A percentile compares a stretch with the other conserved stretches of the same genome.
These are phyloP conservation scores for Cyclura pinguis DNA, from an alignment of 2,797 vertebrate species.

Conservation along the genomic window DNA sequence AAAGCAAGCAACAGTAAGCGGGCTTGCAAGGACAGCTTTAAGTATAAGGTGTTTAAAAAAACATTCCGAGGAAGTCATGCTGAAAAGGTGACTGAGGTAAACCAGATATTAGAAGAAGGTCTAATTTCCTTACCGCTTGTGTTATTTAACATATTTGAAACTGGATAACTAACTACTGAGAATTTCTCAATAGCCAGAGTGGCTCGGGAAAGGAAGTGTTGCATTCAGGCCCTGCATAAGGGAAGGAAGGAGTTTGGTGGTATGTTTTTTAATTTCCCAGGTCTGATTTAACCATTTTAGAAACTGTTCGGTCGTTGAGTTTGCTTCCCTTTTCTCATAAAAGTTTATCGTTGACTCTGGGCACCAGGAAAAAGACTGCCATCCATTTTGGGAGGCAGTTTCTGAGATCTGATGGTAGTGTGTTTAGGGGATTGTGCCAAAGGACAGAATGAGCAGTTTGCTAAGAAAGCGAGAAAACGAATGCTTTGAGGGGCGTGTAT, in stretches of 20 bases:
- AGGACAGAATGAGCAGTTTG: neutral
- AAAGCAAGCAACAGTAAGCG: neutral
- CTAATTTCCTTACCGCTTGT: too few relatives aligned
- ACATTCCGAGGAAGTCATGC: neutral
- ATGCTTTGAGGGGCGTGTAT: neutral
- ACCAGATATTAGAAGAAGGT: neutral
- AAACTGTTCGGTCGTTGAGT: neutral
- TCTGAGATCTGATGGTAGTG: neutral
- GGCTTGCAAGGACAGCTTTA: neutral
- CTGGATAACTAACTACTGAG: neutral
- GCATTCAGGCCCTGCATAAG: neutral
- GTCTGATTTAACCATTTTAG: neutral
- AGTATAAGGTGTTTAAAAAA: neutral
- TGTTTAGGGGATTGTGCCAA: neutral
- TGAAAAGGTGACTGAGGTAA: neutral
- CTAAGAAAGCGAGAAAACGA: neutral
- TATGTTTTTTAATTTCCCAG: neutral
- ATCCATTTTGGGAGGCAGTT: neutral
- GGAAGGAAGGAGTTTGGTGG: neutral
- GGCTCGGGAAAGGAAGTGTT: neutral
- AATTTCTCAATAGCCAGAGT: neutral
- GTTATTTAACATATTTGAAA: neutral
- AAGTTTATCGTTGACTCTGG: neutral
- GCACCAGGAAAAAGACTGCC: neutral
- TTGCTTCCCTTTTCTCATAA: neutral